phyloP scores from a whole-genome alignment of 2,888 invertebrate species.

The Glomeris marginata region DNA sequence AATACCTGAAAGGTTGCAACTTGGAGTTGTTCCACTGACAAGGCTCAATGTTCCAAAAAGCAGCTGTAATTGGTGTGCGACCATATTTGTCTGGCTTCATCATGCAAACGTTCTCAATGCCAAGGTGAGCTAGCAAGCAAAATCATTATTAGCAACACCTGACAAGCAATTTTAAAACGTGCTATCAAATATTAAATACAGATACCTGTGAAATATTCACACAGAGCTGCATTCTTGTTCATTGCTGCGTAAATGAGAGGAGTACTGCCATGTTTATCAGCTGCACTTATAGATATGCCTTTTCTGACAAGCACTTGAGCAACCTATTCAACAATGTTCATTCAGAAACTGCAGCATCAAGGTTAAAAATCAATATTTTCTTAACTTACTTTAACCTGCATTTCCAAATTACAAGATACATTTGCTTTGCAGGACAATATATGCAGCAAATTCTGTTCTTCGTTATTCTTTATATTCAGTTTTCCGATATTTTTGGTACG shows the following conservation, averaged over 20 bases:
- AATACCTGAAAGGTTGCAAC: slow-evolving; percentile 5
- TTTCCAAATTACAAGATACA: slow-evolving; percentile 13
- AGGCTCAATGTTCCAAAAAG: slow-evolving; percentile 26
- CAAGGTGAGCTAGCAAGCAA: slow-evolving; percentile 17
- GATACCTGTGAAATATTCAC: slow-evolving; percentile 27
- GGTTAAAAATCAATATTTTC: slow-evolving; percentile 1
- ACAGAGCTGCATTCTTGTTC: slow-evolving; percentile 26
- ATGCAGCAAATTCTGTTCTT: slow-evolving; percentile 30
- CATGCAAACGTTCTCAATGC: slow-evolving; percentile 15
- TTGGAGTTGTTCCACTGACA: slow-evolving; percentile 4
- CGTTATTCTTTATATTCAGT: slow-evolving; percentile 22
- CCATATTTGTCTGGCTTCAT: slow-evolving; percentile 26
- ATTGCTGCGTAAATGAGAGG: slow-evolving; percentile 32
- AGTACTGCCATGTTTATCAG: slow-evolving; percentile 29
- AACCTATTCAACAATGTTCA: slow-evolving; percentile 21
- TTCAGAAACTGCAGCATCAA: neutral
- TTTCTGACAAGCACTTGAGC: slow-evolving; percentile 27
- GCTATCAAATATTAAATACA: slow-evolving; percentile 4
- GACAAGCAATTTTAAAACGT: slow-evolving; percentile 6
- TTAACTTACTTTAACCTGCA: slow-evolving; percentile 19
- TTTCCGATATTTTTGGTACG: slow-evolving; percentile 22
- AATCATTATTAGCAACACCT: neutral
- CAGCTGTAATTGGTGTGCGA: slow-evolving; percentile 30
- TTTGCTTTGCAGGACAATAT: slow-evolving; percentile 26
- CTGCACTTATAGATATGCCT: slow-evolving; percentile 25